Percentiles rank a stretch among this genome's conserved stretches.
phyloP scores from a whole-genome alignment of 2,888 invertebrate species.

The Sisyra nigra region DNA sequence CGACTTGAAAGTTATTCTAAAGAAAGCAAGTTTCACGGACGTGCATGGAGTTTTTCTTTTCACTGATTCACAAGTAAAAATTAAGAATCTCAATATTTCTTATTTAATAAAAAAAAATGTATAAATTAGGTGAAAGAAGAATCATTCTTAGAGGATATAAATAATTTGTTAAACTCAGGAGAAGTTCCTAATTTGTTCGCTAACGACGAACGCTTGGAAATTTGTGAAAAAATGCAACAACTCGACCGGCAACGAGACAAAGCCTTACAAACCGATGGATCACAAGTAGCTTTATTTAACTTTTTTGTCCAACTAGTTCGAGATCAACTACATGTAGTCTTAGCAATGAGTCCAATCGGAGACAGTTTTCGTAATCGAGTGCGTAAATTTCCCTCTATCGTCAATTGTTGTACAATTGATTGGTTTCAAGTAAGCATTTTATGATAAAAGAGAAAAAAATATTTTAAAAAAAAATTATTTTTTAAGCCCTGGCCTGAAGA shows the following conservation, averaged over 20 bases:
- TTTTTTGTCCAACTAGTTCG: slow-evolving; percentile 76
- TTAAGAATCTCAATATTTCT: too few species aligned
- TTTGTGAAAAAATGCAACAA: slow-evolving; percentile 85
- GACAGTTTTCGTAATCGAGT: slow-evolving; percentile 67
- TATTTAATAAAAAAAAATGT: slow-evolving; percentile 4
- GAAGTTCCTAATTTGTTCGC: slow-evolving; percentile 85
- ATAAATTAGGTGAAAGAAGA: slow-evolving; percentile 69
- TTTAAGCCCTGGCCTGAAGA: slow-evolving; percentile 81
- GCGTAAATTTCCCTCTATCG: slow-evolving; percentile 80
- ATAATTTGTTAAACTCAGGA: slow-evolving; percentile 81
- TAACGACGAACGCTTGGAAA: slow-evolving; percentile 72
- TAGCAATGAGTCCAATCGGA: slow-evolving; percentile 85
- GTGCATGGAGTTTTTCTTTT: slow-evolving; percentile 81
- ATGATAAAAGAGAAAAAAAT: slow-evolving; percentile 6
- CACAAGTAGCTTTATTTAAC: slow-evolving; percentile 77
- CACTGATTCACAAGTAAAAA: slow-evolving; percentile 65
- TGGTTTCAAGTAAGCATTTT: slow-evolving; percentile 60
- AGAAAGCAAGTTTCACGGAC: slow-evolving; percentile 68
- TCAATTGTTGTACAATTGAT: slow-evolving; percentile 91
- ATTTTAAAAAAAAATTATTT: neutral
- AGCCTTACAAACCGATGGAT: slow-evolving; percentile 81
- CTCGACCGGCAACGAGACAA: slow-evolving; percentile 80
- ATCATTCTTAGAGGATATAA: slow-evolving; percentile 83
- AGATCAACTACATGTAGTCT: slow-evolving; percentile 77
- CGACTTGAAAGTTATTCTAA: slow-evolving; percentile 68